Percentiles rank a stretch among this genome's conserved stretches.
phyloP scores from a whole-genome alignment of 2,113 vertebrate species.

The Donacobius atricapilla region DNA sequence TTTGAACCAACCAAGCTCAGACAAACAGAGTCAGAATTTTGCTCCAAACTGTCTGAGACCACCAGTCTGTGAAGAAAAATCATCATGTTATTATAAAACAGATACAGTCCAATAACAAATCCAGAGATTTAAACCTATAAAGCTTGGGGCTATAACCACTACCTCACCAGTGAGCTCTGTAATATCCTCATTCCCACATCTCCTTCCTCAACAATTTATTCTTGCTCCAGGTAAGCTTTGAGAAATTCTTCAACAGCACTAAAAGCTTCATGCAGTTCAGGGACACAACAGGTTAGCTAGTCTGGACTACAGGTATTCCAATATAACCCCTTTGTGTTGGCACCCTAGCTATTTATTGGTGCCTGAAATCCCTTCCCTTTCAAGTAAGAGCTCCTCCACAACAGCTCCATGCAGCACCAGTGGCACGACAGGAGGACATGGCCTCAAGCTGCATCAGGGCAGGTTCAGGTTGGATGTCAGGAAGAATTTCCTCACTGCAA shows the following conservation, averaged over 20 bases:
- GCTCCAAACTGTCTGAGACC: not conserved
- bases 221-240: not conserved
- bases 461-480: not conserved
- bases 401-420: not conserved
- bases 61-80: not conserved
- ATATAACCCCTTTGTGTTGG: not conserved
- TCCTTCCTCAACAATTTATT: not conserved
- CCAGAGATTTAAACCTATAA: not conserved
- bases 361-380: not conserved
- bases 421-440: not conserved
- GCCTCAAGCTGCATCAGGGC: not conserved
- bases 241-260: not conserved
- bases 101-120: not conserved
- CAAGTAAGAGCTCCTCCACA: not conserved
- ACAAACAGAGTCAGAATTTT: not conserved
- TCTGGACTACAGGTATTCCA: not conserved
- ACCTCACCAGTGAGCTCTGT: not conserved
- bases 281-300: not conserved
- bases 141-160: not conserved
- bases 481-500: not conserved
- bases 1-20: not conserved
- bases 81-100: not conserved
- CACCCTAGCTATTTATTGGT: not conserved
- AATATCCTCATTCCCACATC: not conserved
- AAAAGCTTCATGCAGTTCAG: not conserved